A percentile compares a stretch with the other conserved stretches of the same genome.
phyloP scores from a whole-genome alignment of 1,140 invertebrate species.

The Drosophila nebulosa region DNA sequence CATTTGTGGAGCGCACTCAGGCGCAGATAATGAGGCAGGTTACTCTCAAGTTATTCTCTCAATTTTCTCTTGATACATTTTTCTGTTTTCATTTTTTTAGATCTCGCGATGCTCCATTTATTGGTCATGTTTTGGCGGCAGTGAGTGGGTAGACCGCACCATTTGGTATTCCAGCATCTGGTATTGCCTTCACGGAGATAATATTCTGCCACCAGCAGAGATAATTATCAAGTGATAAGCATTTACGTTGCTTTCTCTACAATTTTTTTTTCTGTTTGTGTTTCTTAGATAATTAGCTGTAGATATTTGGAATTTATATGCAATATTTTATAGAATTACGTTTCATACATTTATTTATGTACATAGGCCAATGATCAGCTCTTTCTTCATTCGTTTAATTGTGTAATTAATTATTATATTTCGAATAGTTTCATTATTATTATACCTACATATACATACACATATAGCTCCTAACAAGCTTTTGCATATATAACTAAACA shows the following conservation, averaged over 20 bases:
- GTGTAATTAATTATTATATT: slow-evolving; percentile 24
- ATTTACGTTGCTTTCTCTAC: not conserved
- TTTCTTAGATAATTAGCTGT: slow-evolving; percentile 18
- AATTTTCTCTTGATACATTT: not conserved
- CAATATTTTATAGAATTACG: slow-evolving; percentile 5
- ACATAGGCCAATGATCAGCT: not conserved
- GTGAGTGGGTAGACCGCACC: slow-evolving; percentile 86
- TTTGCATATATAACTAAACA: slow-evolving; percentile 1
- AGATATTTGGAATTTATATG: slow-evolving; percentile 17
- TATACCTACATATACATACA: too few relatives aligned
- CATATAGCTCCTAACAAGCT: not conserved
- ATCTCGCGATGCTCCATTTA: slow-evolving; percentile 88
- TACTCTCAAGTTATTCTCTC: too few relatives aligned
- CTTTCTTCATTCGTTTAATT: not conserved
- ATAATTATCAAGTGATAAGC: slow-evolving; percentile 81
- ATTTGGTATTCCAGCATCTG: slow-evolving; percentile 89
- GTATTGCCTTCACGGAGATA: slow-evolving; percentile 84
- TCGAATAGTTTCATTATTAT: not conserved
- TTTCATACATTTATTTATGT: slow-evolving; percentile 7
- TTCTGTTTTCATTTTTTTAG: slow-evolving; percentile 75
- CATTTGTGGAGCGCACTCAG: slow-evolving; percentile 86
- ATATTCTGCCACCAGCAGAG: slow-evolving; percentile 82
- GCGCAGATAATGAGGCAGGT: slow-evolving; percentile 85
- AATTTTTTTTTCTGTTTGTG: not conserved
- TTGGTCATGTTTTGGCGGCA: slow-evolving; percentile 88